These are phyloP conservation scores for Cephus rjabovi DNA, from an alignment of 2,888 invertebrate species.

Conservation along the genomic window DNA sequence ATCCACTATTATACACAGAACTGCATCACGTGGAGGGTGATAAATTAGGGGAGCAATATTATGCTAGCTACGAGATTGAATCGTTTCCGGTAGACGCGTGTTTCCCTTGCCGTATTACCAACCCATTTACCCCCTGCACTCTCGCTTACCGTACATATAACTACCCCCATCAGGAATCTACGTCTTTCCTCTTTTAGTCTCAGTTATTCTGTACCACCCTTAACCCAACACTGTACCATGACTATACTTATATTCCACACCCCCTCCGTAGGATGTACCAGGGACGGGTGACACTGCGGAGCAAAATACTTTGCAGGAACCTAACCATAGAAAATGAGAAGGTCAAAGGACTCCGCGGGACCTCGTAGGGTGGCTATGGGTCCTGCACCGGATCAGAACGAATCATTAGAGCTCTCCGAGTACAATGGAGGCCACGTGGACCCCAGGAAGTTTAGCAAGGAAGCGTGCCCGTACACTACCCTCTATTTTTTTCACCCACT, in stretches of 20 bases:
- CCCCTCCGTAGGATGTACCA: neutral
- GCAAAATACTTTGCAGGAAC: slow-evolving; percentile 26
- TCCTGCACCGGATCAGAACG: slow-evolving; percentile 59
- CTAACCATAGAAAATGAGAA: slow-evolving; percentile 12
- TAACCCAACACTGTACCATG: neutral
- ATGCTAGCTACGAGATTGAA: slow-evolving; percentile 52
- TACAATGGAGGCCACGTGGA: slow-evolving; percentile 53
- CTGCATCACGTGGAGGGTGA: slow-evolving; percentile 54
- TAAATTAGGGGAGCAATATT: slow-evolving; percentile 56
- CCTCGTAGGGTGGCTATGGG: neutral
- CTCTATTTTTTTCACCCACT: slow-evolving; percentile 36
- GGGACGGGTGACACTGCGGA: slow-evolving; percentile 27
- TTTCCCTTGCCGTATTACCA: slow-evolving; percentile 58
- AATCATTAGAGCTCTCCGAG: slow-evolving; percentile 58
- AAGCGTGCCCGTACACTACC: slow-evolving; percentile 27
- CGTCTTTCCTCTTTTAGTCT: neutral
- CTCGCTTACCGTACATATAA: neutral
- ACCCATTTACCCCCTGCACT: slow-evolving; percentile 56
- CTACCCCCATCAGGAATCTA: slow-evolving; percentile 21
- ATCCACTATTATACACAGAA: slow-evolving; percentile 27
- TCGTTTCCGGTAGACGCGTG: slow-evolving; percentile 63
- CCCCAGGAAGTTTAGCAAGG: slow-evolving; percentile 61
- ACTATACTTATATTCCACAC: slow-evolving; percentile 7
- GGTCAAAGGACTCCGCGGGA: neutral
- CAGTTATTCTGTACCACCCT: neutral